Evolutionary conservation across 2,113 vertebrate genomes (phyloP).

Genomic region (Aegypius monachus): DNA sequence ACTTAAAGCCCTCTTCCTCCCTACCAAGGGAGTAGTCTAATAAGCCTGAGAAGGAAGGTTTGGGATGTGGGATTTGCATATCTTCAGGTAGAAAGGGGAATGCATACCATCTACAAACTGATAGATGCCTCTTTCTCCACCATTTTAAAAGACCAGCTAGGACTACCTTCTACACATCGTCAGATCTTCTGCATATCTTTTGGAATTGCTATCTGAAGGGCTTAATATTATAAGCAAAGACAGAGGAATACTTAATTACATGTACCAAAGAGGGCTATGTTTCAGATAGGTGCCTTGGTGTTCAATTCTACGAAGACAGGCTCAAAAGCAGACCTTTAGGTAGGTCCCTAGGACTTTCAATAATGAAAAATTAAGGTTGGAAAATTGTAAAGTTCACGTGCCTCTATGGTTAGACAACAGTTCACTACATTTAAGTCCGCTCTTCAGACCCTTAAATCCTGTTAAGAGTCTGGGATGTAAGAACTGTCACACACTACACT

Average conservation of each 20-base stretch:
- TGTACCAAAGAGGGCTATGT: background rate
- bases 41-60: background rate
- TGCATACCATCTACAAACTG: background rate
- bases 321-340: background rate
- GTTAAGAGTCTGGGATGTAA: background rate
- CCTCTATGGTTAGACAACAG: background rate
- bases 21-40: background rate
- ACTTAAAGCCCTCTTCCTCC: background rate
- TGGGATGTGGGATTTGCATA: background rate
- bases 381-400: background rate
- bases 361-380: background rate
- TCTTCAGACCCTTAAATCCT: background rate
- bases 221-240: background rate
- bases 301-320: background rate
- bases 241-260: background rate
- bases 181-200: background rate
- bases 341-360: background rate
- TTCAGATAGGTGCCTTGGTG: background rate
- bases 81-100: background rate
- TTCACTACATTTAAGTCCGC: background rate
- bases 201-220: background rate
- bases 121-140: background rate
- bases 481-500: background rate
- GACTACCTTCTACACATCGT: background rate
- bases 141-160: background rate